Conservation (phyloP, 2,113 vertebrate species). For the Lycaon pictus region DNA sequence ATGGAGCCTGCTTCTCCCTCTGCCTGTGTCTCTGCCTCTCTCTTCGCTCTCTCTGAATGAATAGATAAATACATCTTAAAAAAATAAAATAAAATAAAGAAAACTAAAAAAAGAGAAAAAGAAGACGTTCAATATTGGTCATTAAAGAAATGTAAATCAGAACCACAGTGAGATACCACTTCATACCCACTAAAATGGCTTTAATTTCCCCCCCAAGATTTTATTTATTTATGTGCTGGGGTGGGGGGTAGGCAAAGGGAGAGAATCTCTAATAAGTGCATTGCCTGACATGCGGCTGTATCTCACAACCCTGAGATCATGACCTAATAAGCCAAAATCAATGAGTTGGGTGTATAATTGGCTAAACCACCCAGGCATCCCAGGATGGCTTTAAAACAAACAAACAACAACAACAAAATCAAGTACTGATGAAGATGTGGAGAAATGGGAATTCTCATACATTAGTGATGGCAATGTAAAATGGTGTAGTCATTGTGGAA, state of each 20-base stretch:
- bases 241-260: neutral
- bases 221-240: neutral
- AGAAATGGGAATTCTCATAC: constrained; percentile 24
- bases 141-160: no score
- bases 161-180: no score
- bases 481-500: neutral
- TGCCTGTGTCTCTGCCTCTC: no score
- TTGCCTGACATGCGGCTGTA: neutral
- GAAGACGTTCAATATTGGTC: no score
- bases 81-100: neutral
- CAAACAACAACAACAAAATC: neutral
- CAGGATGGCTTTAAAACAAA: neutral
- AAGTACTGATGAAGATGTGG: neutral
- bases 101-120: no score
- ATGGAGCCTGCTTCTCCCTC: no score
- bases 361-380: neutral
- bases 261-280: neutral
- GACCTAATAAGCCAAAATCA: neutral
- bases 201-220: neutral
- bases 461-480: constrained; percentile 22
- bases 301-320: neutral
- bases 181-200: no score
- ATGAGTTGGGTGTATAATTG: neutral
- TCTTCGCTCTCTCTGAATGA: no score
- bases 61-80: neutral